These are phyloP conservation scores for Brachyistius frenatus DNA, from an alignment of 2,113 vertebrate genomes.

Conservation along the genomic window DNA sequence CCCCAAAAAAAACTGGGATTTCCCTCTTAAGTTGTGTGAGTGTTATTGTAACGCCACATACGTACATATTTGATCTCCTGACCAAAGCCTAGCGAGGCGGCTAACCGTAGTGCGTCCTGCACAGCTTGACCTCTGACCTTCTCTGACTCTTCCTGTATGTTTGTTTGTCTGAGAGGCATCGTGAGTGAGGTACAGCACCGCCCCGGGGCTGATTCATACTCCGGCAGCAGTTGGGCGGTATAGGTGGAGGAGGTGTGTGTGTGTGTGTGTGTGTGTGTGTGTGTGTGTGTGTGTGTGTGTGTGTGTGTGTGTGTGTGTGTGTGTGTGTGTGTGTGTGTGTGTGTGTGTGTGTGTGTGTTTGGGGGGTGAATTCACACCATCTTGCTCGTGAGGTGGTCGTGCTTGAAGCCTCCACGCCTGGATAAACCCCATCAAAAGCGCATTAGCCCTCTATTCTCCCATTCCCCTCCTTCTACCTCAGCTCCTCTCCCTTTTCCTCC, in stretches of 20 bases:
- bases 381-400: constrained; percentile 84
- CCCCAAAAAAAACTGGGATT: no score
- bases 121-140: constrained; percentile 11
- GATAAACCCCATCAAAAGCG: constrained; percentile 98
- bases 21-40: no score
- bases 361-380: constrained; percentile 70
- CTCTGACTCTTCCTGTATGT: constrained; percentile 12
- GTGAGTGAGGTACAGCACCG: constrained; percentile 4
- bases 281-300: no score
- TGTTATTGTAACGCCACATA: no score
- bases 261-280: no score
- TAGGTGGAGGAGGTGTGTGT: no score
- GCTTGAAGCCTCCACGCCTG: constrained; percentile 93
- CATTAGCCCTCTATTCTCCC: constrained; percentile 91
- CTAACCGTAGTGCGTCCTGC: neutral
- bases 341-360: no score
- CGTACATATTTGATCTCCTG: neutral
- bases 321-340: no score
- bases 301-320: no score
- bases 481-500: constrained; percentile 82
- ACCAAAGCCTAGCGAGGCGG: constrained; percentile 1
- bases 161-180: constrained; percentile 37
- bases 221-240: constrained; percentile 16
- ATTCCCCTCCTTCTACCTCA: constrained; percentile 60
- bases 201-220: constrained; percentile 31